Percentiles rank a stretch among this genome's conserved stretches.
phyloP scores from a whole-genome alignment of 2,888 invertebrate species.

The Cyrtodaria siliqua region DNA sequence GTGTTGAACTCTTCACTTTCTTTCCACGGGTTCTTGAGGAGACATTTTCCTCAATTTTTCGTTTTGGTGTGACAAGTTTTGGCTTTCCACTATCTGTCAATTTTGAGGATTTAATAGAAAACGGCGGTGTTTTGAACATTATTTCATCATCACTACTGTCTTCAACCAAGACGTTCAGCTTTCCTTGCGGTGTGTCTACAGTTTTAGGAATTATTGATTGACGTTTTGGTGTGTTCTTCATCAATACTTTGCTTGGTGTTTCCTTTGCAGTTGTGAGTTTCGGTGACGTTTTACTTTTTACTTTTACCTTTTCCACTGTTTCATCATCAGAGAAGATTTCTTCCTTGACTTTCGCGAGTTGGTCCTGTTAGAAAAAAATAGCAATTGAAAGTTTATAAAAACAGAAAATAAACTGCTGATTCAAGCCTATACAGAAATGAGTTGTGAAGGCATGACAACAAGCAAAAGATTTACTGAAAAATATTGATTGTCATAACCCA shows the following conservation, averaged over 20 bases:
- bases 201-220: constrained; percentile 30
- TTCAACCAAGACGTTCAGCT: constrained; percentile 59
- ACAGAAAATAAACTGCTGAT: too few relatives aligned
- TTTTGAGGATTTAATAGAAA: constrained; percentile 63
- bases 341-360: background rate
- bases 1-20: too few relatives aligned
- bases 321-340: constrained; percentile 1
- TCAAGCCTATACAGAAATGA: too few relatives aligned
- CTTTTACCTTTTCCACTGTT: background rate
- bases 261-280: background rate
- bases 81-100: constrained; percentile 14
- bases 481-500: too few relatives aligned
- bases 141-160: constrained; percentile 73
- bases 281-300: background rate
- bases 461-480: too few relatives aligned
- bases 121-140: constrained; percentile 72
- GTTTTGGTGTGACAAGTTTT: background rate
- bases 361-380: too few relatives aligned
- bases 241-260: background rate
- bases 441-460: too few relatives aligned
- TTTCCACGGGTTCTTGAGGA: too few relatives aligned
- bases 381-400: too few relatives aligned
- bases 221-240: constrained; percentile 5
- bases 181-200: constrained; percentile 52
- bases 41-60: too few relatives aligned